Conservation (phyloP, 2,888 invertebrate species). For the Anoplius nigerrimus region DNA sequence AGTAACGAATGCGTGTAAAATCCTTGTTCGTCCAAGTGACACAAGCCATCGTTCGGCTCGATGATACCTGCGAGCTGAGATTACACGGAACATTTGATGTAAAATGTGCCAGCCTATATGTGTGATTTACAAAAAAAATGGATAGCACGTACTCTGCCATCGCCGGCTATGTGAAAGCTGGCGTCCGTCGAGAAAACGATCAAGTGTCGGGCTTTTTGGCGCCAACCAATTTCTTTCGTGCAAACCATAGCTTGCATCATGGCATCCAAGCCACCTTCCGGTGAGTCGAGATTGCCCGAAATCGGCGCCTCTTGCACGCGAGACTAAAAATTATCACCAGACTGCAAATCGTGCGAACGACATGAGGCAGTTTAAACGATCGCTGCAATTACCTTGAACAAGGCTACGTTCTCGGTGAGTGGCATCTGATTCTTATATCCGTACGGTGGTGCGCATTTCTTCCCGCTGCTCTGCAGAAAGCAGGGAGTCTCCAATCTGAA, state of each 20-base stretch:
- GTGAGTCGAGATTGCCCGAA: conserved; percentile 80
- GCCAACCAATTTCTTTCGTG: conserved; percentile 85
- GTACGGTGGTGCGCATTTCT: conserved; percentile 80
- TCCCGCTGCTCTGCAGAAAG: conserved; percentile 11
- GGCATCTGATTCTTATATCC: conserved; percentile 86
- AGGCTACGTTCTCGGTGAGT: conserved; percentile 78
- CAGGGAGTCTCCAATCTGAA: conserved; percentile 54
- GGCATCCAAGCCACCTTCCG: conserved; percentile 92
- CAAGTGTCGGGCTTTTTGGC: conserved; percentile 84
- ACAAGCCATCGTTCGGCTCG: conserved; percentile 84
- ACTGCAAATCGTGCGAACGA: no score
- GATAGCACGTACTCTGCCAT: conserved; percentile 75
- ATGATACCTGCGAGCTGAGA: conserved; percentile 80
- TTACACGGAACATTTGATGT: neutral
- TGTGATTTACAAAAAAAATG: neutral
- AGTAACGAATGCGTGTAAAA: conserved; percentile 78
- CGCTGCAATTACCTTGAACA: conserved; percentile 74
- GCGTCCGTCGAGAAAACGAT: conserved; percentile 88
- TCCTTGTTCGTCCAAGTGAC: conserved; percentile 79
- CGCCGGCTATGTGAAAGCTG: conserved; percentile 80
- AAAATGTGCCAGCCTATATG: neutral
- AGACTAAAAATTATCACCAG: conserved; percentile 32
- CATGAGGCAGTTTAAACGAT: no score
- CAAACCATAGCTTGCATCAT: conserved; percentile 90
- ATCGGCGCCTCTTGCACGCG: conserved; percentile 74